A percentile compares a stretch with the other conserved stretches of the same genome.
phyloP scores from a whole-genome alignment of 2,113 vertebrate genomes.

The Isichthys henryi region DNA sequence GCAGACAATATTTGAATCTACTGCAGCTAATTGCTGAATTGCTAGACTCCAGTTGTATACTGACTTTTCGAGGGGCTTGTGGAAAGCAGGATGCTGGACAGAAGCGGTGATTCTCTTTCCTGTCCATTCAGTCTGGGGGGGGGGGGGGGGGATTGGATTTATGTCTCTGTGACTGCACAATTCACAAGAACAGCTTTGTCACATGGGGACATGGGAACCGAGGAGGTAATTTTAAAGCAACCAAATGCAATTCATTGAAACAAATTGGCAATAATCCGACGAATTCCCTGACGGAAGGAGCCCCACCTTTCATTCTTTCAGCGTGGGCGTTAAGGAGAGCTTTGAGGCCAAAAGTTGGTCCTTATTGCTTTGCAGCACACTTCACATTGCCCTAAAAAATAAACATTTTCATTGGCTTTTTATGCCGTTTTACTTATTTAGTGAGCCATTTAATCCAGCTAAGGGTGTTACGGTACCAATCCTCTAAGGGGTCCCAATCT shows the following conservation, averaged over 20 bases:
- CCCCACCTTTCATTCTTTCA: background rate
- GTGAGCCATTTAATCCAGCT: background rate
- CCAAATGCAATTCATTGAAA: background rate
- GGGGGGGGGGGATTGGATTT: background rate
- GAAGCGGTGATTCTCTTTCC: background rate
- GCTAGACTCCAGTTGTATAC: background rate
- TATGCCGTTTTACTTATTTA: background rate
- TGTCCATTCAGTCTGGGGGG: conserved; percentile 13
- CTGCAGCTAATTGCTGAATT: background rate
- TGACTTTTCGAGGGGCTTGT: background rate
- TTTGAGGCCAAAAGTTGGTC: background rate
- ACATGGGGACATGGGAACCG: background rate
- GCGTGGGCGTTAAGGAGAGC: background rate
- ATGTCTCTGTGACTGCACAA: background rate
- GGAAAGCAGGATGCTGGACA: background rate
- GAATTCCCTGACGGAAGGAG: background rate
- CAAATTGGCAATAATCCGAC: background rate
- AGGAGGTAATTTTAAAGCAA: background rate
- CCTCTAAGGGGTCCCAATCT: background rate
- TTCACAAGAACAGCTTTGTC: background rate
- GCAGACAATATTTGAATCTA: background rate
- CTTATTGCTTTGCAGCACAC: background rate
- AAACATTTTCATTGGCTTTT: background rate
- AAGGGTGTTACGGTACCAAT: background rate
- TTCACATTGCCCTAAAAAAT: background rate